Base-by-base conservation (phyloP, 2,888 invertebrate genomes). In the Rosalia funebris region DNA sequence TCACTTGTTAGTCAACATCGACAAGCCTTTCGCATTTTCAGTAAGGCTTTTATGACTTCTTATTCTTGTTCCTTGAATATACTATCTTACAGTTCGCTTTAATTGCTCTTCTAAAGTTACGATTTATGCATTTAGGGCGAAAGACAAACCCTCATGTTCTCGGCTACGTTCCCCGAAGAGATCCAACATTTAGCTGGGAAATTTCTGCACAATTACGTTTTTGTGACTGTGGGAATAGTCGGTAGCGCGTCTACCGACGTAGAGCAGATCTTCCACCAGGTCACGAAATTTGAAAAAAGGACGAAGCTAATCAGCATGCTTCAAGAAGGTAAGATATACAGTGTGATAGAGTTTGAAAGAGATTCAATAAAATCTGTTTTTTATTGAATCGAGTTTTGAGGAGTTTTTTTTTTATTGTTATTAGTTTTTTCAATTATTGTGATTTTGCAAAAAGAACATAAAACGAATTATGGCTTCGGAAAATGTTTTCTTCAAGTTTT, bases 241-340 rank as follows among this genome's bases (percentile, higher is more conserved):
- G 98, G 98, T 0, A 93, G 95, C 1, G 98, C 98, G 4, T 96
- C 95, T 73, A 79, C 89, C 0, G 97, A 98, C 80, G 96, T 98
- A 0, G 88, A 90, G 55, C 98, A 98, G 78, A 84, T 83, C 0
- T 88, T 95, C 71, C 83, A 86, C 42, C 84, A 91, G 75, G 88
- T 87, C 36, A 88, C 91, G 42, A 97, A 96, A 74, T 86, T 91
- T 61, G 83, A 86, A 0, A 76, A 76, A 45, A 59, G 74, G n/a
- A 59, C 70, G 19, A 90, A 90, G 71, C 83, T 98, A 0, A 83
- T 89, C 60, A 88, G 90, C 62, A 82, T 94, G 9, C 80, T 95
- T 9, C 83, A 84, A 37, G 84, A 87, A 75, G 81, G 86, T 75
- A 75, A 68, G 57, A 53, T 25, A 25, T 3, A n/a, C n/a, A n/a